Conservation (phyloP, 2,888 invertebrate species). For the Drosophila hamatofila region DNA sequence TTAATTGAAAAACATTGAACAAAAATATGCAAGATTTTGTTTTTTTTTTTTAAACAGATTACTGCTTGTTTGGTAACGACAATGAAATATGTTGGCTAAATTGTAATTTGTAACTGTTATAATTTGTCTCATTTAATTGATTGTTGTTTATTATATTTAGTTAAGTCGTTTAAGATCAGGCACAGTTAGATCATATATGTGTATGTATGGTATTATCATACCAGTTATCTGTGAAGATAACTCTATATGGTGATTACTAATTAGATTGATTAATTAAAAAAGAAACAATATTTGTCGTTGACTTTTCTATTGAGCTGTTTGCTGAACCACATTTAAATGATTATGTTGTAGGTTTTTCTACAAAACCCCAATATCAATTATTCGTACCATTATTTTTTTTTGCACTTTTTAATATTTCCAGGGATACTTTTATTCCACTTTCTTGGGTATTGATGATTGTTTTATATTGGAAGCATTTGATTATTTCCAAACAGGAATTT, state of each 20-base stretch:
- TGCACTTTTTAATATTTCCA: slow-evolving; percentile 1
- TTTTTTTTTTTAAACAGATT: neutral
- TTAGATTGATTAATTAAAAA: neutral
- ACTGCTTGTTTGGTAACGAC: neutral
- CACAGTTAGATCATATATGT: slow-evolving; percentile 44
- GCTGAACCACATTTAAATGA: neutral
- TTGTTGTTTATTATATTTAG: slow-evolving; percentile 27
- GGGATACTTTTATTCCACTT: neutral
- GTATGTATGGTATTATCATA: slow-evolving; percentile 17
- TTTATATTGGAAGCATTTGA: slow-evolving; percentile 56
- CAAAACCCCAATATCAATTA: neutral
- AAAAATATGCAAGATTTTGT: neutral
- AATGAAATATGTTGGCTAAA: neutral
- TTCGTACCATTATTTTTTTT: neutral
- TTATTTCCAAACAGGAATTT: slow-evolving; percentile 20
- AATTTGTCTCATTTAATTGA: slow-evolving; percentile 6
- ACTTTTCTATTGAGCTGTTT: neutral
- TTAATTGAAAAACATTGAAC: too few relatives aligned
- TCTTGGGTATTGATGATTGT: slow-evolving; percentile 56
- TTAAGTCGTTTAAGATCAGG: slow-evolving; percentile 29
- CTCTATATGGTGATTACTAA: neutral
- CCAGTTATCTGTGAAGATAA: slow-evolving; percentile 19
- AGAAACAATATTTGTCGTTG: neutral
- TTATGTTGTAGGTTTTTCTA: neutral
- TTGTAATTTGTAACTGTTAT: neutral